A percentile compares a stretch with the other conserved stretches of the same genome.
Conservation (phyloP, 2,113 vertebrate species). For the Andinoacara biseriatus region DNA sequence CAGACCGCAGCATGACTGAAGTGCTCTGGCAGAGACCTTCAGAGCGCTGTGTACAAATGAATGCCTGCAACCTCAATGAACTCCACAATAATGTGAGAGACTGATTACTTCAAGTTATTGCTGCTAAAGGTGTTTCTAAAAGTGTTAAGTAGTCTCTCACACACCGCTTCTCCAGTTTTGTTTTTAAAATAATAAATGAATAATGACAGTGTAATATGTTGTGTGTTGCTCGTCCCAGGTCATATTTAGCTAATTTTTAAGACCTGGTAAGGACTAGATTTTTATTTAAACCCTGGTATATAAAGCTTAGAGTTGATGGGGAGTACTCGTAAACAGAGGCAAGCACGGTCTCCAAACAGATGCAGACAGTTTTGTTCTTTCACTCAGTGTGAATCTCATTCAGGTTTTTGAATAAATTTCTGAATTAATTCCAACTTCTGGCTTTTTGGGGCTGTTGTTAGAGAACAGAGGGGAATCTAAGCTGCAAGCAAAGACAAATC, state of each 20-base stretch:
- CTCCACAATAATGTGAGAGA: neutral
- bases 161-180: neutral
- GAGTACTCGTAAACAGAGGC: neutral
- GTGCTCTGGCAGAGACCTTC: neutral
- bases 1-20: neutral
- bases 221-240: neutral
- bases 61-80: neutral
- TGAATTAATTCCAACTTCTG: no score
- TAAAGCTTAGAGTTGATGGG: neutral
- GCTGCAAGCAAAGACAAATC: neutral
- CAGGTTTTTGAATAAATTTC: neutral
- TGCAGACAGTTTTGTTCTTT: neutral
- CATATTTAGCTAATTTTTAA: neutral
- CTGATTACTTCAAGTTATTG: neutral
- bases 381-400: neutral
- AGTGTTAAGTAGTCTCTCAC: neutral
- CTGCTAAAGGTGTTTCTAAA: neutral
- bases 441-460: neutral
- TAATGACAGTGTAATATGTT: fast-evolving
- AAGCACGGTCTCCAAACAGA: neutral
- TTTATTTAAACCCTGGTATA: neutral
- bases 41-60: neutral
- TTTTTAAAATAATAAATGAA: neutral
- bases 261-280: no score
- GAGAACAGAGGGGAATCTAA: neutral